Evolutionary conservation across 2,888 invertebrate genomes (phyloP).

Genomic region (Dicyrtomina minuta): DNA sequence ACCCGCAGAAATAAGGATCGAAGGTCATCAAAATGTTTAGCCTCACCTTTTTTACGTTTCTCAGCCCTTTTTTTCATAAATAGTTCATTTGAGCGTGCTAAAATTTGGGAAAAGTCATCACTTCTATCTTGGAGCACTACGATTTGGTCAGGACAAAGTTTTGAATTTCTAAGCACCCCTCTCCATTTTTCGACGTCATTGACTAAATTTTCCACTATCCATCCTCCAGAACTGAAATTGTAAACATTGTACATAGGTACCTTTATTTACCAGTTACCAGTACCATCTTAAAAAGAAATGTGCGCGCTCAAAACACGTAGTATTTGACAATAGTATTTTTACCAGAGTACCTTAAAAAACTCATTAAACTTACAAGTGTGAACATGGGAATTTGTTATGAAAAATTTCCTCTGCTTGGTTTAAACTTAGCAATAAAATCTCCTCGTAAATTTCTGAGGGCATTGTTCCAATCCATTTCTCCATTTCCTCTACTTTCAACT

Average conservation of each 20-base stretch:
- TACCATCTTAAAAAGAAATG: too few relatives aligned
- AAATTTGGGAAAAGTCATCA: background rate
- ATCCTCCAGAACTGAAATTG: constrained; percentile 44
- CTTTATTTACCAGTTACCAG: too few relatives aligned
- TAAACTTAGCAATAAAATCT: constrained; percentile 39
- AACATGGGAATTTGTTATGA: constrained; percentile 18
- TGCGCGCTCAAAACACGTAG: too few relatives aligned
- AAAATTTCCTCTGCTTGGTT: constrained; percentile 36
- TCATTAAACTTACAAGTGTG: constrained; percentile 43
- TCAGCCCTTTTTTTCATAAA: too few relatives aligned
- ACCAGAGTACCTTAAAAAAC: too few relatives aligned
- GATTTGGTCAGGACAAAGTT: constrained; percentile 45
- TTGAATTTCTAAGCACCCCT: constrained; percentile 39
- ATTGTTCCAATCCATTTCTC: constrained; percentile 35
- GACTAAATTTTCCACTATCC: constrained; percentile 50
- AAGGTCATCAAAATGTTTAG: too few relatives aligned
- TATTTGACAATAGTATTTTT: too few relatives aligned
- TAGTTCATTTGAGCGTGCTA: too few relatives aligned
- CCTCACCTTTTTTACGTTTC: too few relatives aligned
- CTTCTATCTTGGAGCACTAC: constrained; percentile 34
- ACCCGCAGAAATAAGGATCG: too few relatives aligned
- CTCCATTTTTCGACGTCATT: constrained; percentile 47
- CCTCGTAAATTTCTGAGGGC: constrained; percentile 43
- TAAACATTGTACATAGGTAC: too few relatives aligned
- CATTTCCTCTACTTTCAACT: constrained; percentile 30